Conservation (phyloP, 2,113 vertebrate genomes). For the Spizaetus ornatus region DNA sequence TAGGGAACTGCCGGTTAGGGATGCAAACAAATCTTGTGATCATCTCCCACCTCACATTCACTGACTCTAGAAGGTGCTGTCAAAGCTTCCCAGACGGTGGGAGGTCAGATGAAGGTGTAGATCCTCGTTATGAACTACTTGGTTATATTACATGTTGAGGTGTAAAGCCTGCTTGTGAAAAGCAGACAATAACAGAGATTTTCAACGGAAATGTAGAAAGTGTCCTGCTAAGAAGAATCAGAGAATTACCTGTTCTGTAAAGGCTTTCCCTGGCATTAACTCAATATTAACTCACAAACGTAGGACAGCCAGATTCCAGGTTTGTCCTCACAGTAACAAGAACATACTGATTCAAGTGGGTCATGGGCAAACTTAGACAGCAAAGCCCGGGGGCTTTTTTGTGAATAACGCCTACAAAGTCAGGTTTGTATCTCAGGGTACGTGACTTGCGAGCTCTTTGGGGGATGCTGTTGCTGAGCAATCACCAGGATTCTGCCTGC, state of each 20-base stretch:
- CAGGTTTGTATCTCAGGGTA: neutral
- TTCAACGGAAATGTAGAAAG: neutral
- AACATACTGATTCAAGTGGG: neutral
- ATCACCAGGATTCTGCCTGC: neutral
- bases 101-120: neutral
- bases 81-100: neutral
- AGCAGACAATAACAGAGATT: neutral
- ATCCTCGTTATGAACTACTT: neutral
- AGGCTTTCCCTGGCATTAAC: neutral
- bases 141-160: neutral
- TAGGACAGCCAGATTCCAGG: neutral
- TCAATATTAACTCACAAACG: neutral
- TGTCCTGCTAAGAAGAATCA: neutral
- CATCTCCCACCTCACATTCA: neutral
- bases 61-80: neutral
- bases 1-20: neutral
- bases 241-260: neutral
- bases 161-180: neutral
- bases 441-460: neutral
- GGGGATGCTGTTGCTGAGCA: neutral
- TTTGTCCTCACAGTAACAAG: neutral
- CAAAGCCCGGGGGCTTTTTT: neutral
- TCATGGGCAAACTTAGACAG: neutral
- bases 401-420: fast-evolving
- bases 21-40: neutral